Evolutionary conservation across 2,797 vertebrate species (phyloP).

Genomic region (Peromyscus attwateri): DNA sequence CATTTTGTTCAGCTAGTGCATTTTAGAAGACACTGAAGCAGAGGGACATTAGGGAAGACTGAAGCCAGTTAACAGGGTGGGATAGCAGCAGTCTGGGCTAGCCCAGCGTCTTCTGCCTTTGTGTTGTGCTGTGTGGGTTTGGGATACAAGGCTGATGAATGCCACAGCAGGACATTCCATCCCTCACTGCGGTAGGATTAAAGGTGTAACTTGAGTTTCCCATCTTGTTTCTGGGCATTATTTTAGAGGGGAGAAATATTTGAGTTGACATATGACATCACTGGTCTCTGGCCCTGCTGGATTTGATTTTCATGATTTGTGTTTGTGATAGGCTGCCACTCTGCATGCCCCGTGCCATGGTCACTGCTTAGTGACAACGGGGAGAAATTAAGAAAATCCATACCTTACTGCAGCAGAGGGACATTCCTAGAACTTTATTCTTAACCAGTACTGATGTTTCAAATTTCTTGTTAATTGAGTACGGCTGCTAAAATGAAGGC

Average conservation of each 20-base stretch:
- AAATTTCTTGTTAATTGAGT: background rate
- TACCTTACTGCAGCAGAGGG: no score
- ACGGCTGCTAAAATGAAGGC: constrained; percentile 60
- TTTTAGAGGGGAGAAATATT: background rate
- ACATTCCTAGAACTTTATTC: background rate
- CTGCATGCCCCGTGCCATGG: background rate
- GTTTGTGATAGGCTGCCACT: background rate
- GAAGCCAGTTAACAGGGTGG: background rate
- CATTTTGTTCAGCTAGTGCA: background rate
- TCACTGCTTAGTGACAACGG: constrained; percentile 27
- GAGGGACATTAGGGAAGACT: background rate
- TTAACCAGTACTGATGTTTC: constrained; percentile 43
- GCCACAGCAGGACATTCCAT: background rate
- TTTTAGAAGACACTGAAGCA: constrained; percentile 63
- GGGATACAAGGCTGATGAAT: background rate
- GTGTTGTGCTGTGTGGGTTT: background rate
- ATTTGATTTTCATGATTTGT: constrained; percentile 12
- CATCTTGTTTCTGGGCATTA: background rate
- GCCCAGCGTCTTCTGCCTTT: background rate
- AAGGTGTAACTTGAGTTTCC: constrained; percentile 38
- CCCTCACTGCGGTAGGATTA: background rate
- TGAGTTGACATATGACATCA: constrained; percentile 3
- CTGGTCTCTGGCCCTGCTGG: background rate
- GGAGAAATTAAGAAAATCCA: constrained; percentile 21
- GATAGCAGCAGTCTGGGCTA: background rate